Conservation (phyloP, 1,140 invertebrate genomes). For the Euwallacea similis region DNA sequence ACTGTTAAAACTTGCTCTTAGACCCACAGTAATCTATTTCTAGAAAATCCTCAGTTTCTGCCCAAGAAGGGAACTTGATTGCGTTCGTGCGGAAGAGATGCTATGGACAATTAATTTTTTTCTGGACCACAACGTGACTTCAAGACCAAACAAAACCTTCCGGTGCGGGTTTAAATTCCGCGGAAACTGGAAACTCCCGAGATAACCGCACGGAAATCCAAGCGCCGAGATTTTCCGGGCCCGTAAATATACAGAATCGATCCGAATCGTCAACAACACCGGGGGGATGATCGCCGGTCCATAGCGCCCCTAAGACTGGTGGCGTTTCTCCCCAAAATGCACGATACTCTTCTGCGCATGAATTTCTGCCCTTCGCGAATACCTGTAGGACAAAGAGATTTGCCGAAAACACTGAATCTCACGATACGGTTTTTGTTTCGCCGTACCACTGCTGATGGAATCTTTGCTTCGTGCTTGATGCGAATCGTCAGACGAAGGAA, state of each 20-base stretch:
- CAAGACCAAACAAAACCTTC: background rate
- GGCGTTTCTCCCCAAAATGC: conserved; percentile 44
- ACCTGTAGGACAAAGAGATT: conserved; percentile 45
- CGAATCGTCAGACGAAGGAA: too few species aligned
- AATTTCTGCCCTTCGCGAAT: conserved; percentile 39
- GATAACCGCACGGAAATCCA: conserved; percentile 34
- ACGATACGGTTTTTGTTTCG: conserved; percentile 39
- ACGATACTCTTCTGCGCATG: conserved; percentile 42
- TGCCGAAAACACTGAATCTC: conserved; percentile 31
- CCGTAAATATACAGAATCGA: conserved; percentile 18
- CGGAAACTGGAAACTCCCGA: conserved; percentile 12
- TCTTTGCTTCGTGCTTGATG: conserved; percentile 12
- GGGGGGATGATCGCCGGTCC: conserved; percentile 42
- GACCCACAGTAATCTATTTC: too few species aligned
- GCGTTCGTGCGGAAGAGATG: too few species aligned
- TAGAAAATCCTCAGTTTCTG: too few species aligned
- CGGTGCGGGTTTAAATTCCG: conserved; percentile 14
- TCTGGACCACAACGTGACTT: too few species aligned
- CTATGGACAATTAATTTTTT: too few species aligned
- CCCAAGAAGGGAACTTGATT: too few species aligned
- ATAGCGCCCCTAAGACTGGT: conserved; percentile 48
- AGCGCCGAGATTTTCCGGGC: conserved; percentile 28
- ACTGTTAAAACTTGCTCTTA: too few species aligned
- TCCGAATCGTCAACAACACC: conserved; percentile 25
- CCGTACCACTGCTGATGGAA: conserved; percentile 16